These are phyloP conservation scores for Spodoptera exigua DNA, from an alignment of 2,888 invertebrate species.

Conservation along the genomic window DNA sequence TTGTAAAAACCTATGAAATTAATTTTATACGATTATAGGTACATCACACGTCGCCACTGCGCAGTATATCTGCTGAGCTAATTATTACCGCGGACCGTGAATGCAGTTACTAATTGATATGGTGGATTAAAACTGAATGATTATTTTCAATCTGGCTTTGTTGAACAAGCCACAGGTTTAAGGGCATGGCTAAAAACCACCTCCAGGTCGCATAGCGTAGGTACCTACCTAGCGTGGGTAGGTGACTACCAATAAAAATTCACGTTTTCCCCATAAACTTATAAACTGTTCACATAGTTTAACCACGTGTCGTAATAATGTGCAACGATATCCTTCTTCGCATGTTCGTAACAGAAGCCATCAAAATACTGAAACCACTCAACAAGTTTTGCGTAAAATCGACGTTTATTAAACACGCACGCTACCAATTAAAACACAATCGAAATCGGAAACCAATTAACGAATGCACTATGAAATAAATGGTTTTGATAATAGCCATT, in stretches of 20 bases:
- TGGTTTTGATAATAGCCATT: constrained; percentile 54
- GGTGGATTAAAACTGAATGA: constrained; percentile 63
- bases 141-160: too few relatives aligned
- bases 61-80: constrained; percentile 46
- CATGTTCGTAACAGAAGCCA: constrained; percentile 47
- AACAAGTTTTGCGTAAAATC: constrained; percentile 63
- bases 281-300: constrained; percentile 42
- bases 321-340: constrained; percentile 49
- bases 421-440: constrained; percentile 65
- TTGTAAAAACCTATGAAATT: constrained; percentile 18
- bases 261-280: constrained; percentile 59
- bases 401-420: constrained; percentile 64
- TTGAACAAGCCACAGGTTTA: too few relatives aligned
- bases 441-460: constrained; percentile 68
- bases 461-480: constrained; percentile 51
- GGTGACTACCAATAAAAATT: constrained; percentile 38
- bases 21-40: constrained; percentile 26
- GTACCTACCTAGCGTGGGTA: constrained; percentile 16
- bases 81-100: constrained; percentile 59
- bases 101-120: constrained; percentile 71
- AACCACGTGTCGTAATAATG: constrained; percentile 52
- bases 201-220: constrained; percentile 5
- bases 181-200: neutral
- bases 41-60: constrained; percentile 6
- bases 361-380: constrained; percentile 54